phyloP scores from a whole-genome alignment of 2,113 vertebrate species.

The Morphnarchus princeps region DNA sequence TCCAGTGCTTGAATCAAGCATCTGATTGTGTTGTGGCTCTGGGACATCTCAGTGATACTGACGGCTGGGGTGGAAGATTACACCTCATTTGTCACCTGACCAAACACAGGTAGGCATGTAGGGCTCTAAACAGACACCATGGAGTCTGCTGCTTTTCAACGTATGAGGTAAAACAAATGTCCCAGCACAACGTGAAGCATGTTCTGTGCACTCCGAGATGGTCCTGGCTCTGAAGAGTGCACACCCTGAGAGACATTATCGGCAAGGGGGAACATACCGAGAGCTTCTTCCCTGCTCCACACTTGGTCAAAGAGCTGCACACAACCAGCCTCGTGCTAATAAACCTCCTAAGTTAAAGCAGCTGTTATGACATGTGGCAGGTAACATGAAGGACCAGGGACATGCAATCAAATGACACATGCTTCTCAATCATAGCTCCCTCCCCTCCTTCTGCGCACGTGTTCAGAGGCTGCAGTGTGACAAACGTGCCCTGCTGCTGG shows the following conservation, averaged over 20 bases:
- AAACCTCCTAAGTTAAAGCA: background rate
- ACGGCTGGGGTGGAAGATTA: background rate
- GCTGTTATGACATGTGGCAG: background rate
- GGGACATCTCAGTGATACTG: background rate
- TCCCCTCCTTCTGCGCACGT: background rate
- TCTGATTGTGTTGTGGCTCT: background rate
- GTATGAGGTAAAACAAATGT: background rate
- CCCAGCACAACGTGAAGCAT: background rate
- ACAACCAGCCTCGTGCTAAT: background rate
- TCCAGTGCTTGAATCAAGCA: background rate
- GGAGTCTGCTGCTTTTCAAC: background rate
- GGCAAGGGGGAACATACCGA: background rate
- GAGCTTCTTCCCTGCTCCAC: background rate
- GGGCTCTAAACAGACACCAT: background rate
- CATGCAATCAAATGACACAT: background rate
- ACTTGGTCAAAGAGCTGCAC: background rate
- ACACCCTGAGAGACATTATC: background rate
- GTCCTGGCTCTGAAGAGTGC: background rate
- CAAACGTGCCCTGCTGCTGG: background rate
- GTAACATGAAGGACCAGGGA: background rate
- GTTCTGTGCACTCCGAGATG: background rate
- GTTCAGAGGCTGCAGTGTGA: background rate
- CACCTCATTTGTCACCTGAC: background rate
- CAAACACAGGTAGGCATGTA: background rate
- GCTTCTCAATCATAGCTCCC: background rate